phyloP scores from a whole-genome alignment of 1,140 invertebrate genomes.

The Thaumetopoea pityocampa region DNA sequence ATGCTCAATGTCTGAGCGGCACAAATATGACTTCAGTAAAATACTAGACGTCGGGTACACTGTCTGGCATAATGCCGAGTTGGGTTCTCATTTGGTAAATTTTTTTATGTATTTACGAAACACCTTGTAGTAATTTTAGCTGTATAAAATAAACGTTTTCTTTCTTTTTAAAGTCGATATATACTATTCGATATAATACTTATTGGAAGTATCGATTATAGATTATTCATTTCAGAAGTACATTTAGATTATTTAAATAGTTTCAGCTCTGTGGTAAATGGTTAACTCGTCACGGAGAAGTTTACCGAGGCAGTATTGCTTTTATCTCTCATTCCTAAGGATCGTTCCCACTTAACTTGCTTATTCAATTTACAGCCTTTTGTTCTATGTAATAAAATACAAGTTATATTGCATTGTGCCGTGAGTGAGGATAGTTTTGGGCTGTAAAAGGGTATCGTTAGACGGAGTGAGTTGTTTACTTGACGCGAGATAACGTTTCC shows the following conservation, averaged over 20 bases:
- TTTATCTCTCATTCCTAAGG: conserved; percentile 14
- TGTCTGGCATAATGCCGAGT: no score
- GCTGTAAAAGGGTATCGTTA: conserved; percentile 13
- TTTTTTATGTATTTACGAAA: no score
- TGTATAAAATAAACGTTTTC: no score
- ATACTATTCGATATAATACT: no score
- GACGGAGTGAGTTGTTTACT: conserved; percentile 53
- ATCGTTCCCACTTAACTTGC: conserved; percentile 3
- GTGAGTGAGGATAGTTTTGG: conserved; percentile 11
- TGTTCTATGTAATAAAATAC: conserved; percentile 2
- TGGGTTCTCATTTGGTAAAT: no score
- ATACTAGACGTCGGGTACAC: no score
- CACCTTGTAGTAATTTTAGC: no score
- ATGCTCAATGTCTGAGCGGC: no score
- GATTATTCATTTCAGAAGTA: conserved; percentile 16
- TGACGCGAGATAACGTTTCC: conserved; percentile 50
- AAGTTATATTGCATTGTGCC: conserved; percentile 4
- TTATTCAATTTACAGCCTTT: conserved; percentile 15
- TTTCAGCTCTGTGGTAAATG: conserved; percentile 50
- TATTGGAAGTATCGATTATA: conserved; percentile 3
- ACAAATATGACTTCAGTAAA: no score
- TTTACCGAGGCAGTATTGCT: conserved; percentile 41
- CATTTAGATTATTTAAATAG: conserved; percentile 42
- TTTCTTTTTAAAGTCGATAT: no score
- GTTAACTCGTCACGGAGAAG: conserved; percentile 37